Evolutionary conservation across 2,113 vertebrate genomes (phyloP).

Genomic region (Sitta europaea): DNA sequence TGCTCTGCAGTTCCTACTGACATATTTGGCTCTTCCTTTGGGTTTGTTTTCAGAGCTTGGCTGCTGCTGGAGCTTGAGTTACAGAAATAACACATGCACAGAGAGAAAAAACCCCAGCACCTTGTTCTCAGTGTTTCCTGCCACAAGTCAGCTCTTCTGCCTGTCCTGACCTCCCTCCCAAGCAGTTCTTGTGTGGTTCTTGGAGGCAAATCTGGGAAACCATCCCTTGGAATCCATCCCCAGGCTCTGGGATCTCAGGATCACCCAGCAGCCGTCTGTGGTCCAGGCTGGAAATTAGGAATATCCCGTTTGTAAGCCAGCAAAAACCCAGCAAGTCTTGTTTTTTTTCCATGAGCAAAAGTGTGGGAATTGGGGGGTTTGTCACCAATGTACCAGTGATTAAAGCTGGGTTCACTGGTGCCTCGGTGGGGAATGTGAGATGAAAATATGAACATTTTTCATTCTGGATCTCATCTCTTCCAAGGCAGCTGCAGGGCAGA

Average conservation of each 20-base stretch:
- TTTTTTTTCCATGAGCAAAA: neutral
- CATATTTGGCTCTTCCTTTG: neutral
- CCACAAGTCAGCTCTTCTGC: neutral
- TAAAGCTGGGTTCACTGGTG: neutral
- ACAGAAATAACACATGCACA: neutral
- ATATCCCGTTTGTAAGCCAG: neutral
- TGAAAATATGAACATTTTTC: neutral
- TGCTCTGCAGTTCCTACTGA: neutral
- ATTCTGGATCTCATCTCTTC: neutral
- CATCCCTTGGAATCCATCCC: neutral
- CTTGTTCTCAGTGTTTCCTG: neutral
- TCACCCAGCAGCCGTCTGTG: neutral
- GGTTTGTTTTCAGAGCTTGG: conserved; percentile 6
- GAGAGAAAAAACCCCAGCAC: neutral
- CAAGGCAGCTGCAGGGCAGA: neutral
- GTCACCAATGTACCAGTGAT: neutral
- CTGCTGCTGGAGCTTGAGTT: neutral
- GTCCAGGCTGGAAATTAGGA: neutral
- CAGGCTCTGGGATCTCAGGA: neutral
- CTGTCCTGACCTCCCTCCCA: neutral
- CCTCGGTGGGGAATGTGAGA: neutral
- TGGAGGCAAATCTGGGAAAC: neutral
- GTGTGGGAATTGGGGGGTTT: neutral
- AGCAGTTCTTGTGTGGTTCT: neutral
- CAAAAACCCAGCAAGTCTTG: neutral